Evolutionary conservation across 2,113 vertebrate species (phyloP).

Genomic region (Laticauda colubrina): DNA sequence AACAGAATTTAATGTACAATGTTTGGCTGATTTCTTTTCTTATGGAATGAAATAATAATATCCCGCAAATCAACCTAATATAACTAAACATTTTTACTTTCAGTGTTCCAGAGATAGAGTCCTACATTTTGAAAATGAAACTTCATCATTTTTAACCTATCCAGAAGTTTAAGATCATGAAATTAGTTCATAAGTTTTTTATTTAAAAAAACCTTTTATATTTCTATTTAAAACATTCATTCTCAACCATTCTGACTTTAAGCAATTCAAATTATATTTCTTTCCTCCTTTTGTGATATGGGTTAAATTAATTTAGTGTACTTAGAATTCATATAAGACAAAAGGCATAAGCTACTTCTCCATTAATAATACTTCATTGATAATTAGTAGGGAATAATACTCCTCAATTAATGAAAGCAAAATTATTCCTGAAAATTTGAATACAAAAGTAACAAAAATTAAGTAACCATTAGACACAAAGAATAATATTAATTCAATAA

Average conservation of each 20-base stretch:
- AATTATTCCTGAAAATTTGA: not conserved
- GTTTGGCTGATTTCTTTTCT: not conserved
- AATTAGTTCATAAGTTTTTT: not conserved
- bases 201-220: not conserved
- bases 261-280: conserved; percentile 1
- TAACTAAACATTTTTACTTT: not conserved
- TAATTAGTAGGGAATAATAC: not conserved
- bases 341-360: not conserved
- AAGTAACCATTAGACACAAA: not conserved
- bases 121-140: conserved; percentile 16
- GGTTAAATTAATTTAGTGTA: not conserved
- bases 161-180: conserved; percentile 13
- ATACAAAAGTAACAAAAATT: not conserved
- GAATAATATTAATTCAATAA: not conserved
- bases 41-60: conserved; percentile 1
- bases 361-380: not conserved
- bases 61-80: not conserved
- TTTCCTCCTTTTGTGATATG: not conserved
- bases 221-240: not conserved
- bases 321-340: not conserved
- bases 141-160: conserved; percentile 25
- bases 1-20: not conserved
- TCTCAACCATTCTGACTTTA: not conserved
- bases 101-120: not conserved
- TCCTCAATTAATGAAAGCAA: not conserved